Conservation (phyloP, 2,113 vertebrate genomes). For the Gopherus flavomarginatus region DNA sequence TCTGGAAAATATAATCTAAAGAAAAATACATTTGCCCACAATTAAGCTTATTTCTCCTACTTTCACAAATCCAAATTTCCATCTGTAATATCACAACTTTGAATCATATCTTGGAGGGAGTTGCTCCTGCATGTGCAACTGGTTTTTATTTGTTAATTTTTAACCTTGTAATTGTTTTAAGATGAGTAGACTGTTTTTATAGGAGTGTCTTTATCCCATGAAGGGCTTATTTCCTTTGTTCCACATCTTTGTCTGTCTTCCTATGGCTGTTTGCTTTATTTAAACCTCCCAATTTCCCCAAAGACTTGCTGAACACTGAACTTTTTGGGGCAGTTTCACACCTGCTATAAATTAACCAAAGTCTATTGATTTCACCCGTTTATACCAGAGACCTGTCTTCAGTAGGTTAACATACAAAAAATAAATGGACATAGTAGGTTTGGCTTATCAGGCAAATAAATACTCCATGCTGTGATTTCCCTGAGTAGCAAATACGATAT, state of each 20-base stretch:
- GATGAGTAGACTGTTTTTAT: background rate
- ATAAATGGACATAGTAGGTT: background rate
- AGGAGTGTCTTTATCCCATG: background rate
- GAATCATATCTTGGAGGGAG: background rate
- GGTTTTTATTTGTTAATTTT: background rate
- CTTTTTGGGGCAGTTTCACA: slow-evolving; percentile 5
- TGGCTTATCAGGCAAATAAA: slow-evolving; percentile 51
- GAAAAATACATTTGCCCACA: background rate
- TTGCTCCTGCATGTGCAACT: background rate
- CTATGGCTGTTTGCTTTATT: background rate
- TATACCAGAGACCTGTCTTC: background rate
- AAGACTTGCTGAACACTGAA: background rate
- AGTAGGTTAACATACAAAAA: slow-evolving; percentile 6
- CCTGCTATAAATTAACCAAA: background rate
- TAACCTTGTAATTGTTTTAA: background rate
- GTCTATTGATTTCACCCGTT: background rate
- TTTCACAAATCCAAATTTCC: background rate
- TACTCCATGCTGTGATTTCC: slow-evolving; percentile 21
- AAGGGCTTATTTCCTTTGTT: background rate
- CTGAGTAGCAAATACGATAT: slow-evolving; percentile 18
- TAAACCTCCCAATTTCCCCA: background rate
- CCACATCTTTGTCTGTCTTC: background rate
- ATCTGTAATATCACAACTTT: background rate
- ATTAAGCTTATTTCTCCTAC: background rate
- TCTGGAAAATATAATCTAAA: background rate